phyloP scores from a whole-genome alignment of 2,888 invertebrate genomes.

The Temnothorax ravouxi region DNA sequence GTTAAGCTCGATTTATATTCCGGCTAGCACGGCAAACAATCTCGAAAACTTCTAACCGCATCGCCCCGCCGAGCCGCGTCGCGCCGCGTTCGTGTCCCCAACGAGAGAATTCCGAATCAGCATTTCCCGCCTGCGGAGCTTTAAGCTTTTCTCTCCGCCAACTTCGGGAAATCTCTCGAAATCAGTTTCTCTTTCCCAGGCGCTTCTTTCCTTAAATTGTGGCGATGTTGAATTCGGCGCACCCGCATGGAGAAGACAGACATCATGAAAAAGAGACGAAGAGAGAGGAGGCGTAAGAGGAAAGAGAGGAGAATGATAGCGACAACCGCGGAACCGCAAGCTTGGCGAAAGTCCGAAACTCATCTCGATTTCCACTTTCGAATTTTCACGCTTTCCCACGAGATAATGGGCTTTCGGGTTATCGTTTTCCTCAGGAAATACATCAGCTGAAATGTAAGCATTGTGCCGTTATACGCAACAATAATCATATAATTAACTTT shows the following conservation, averaged over 20 bases:
- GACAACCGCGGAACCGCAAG: conserved; percentile 48
- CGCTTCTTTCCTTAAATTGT: conserved; percentile 57
- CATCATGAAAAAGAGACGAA: conserved; percentile 10
- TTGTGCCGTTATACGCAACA: conserved; percentile 1
- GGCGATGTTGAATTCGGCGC: conserved; percentile 37
- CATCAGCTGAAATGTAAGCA: not conserved
- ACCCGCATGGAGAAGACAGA: conserved; percentile 36
- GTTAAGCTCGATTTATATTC: conserved; percentile 64
- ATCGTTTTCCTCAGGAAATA: conserved; percentile 33
- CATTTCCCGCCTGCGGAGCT: conserved; percentile 54
- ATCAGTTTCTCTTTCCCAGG: conserved; percentile 50
- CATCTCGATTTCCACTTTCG: conserved; percentile 59
- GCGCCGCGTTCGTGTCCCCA: conserved; percentile 15
- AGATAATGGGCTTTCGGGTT: conserved; percentile 46
- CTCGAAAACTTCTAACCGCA: conserved; percentile 57
- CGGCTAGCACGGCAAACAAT: conserved; percentile 57
- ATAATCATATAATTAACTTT: conserved; percentile 5
- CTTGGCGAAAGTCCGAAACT: conserved; percentile 58
- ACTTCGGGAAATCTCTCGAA: conserved; percentile 58
- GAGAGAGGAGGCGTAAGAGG: not conserved
- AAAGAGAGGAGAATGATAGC: conserved; percentile 13
- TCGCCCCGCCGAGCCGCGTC: not conserved
- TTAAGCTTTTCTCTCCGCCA: conserved; percentile 55
- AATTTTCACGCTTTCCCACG: conserved; percentile 57
- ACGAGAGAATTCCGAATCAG: conserved; percentile 63